phyloP scores from a whole-genome alignment of 2,113 vertebrate species.

The Pachycephala philippinensis region DNA sequence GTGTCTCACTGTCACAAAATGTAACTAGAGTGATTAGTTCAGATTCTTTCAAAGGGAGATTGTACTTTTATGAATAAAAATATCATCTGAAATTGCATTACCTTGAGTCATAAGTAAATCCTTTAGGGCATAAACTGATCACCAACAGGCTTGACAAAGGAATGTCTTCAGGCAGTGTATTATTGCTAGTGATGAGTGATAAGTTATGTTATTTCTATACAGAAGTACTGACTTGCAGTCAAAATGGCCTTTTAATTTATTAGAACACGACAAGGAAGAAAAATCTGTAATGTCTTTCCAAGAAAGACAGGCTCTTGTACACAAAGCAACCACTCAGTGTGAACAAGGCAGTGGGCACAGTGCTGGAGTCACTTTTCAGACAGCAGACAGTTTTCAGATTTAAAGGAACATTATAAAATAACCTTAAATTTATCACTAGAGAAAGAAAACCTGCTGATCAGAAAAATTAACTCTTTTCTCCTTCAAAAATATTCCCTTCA shows the following conservation, averaged over 20 bases:
- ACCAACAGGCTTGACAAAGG: constrained; percentile 44
- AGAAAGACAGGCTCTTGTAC: background rate
- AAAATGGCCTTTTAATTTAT: constrained; percentile 29
- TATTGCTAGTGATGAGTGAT: constrained; percentile 52
- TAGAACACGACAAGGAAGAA: background rate
- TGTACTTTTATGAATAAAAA: constrained; percentile 35
- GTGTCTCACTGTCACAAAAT: background rate
- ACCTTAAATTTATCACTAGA: background rate
- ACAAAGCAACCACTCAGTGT: background rate
- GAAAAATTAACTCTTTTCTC: background rate
- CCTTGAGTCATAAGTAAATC: constrained; percentile 5
- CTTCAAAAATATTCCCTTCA: background rate
- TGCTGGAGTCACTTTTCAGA: background rate
- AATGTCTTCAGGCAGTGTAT: constrained; percentile 42
- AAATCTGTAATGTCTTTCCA: background rate
- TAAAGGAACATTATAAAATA: background rate
- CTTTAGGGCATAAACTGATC: constrained; percentile 48
- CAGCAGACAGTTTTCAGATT: background rate
- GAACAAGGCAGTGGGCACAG: background rate
- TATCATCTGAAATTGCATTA: constrained; percentile 7
- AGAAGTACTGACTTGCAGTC: constrained; percentile 34
- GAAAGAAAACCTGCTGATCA: background rate
- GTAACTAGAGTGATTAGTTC: background rate
- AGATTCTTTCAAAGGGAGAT: constrained; percentile 3
- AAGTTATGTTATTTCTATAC: constrained; percentile 34